phyloP scores from a whole-genome alignment of 92 coral and sea anemone species.

The Paramuricea clavata region DNA sequence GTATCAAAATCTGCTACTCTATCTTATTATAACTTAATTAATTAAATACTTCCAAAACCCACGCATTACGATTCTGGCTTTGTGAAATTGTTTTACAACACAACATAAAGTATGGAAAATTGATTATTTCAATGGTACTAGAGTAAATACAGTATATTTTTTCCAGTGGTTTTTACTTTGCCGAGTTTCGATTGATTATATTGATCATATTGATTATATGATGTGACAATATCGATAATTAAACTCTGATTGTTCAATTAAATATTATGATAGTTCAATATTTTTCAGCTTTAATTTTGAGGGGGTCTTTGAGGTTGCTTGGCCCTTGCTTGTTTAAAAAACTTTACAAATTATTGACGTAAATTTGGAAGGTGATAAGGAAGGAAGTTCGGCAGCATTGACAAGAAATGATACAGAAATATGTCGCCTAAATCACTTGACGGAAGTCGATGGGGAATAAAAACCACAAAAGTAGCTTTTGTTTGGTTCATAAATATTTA shows the following conservation, averaged over 20 bases:
- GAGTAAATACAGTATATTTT: too few relatives aligned
- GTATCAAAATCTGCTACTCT: slow-evolving; percentile 14
- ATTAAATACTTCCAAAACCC: background rate
- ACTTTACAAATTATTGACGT: background rate
- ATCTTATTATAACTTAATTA: slow-evolving; percentile 27
- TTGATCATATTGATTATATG: too few relatives aligned
- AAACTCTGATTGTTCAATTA: too few relatives aligned
- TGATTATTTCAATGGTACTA: too few relatives aligned
- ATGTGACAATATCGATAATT: too few relatives aligned
- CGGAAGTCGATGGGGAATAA: background rate
- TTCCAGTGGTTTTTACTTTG: too few relatives aligned
- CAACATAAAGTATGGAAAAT: too few relatives aligned
- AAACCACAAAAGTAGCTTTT: background rate
- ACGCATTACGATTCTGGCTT: slow-evolving; percentile 9
- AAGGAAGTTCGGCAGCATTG: background rate
- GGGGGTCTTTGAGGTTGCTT: background rate
- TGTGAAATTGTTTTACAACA: background rate
- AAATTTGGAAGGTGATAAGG: background rate
- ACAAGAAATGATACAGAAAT: background rate
- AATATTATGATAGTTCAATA: too few relatives aligned
- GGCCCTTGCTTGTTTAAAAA: too few relatives aligned
- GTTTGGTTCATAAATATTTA: background rate
- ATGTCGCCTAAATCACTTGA: background rate
- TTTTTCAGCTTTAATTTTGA: background rate
- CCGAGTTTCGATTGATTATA: too few relatives aligned